These are phyloP conservation scores for Epinephelus cyanopodus DNA, from an alignment of 2,113 vertebrate genomes.

Conservation along the genomic window DNA sequence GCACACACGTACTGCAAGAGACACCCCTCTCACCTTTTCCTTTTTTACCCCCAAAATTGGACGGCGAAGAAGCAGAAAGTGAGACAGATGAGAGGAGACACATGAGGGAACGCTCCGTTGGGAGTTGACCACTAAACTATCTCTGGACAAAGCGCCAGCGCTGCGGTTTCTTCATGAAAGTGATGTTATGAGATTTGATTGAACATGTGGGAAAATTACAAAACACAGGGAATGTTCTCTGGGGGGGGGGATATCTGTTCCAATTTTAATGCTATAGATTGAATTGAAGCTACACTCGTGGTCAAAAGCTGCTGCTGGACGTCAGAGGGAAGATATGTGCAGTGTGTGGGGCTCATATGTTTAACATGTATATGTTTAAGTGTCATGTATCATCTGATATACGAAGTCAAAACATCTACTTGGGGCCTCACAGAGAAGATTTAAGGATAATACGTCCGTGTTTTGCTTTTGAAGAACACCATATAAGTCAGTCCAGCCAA, in stretches of 20 bases:
- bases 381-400: conserved; percentile 27
- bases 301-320: not conserved
- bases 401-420: conserved; percentile 45
- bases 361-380: conserved; percentile 12
- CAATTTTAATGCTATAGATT: not conserved
- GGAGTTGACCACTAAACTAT: conserved; percentile 20
- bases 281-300: conserved; percentile 7
- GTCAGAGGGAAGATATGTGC: not conserved
- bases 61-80: not conserved
- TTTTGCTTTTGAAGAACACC: conserved; percentile 37
- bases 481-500: conserved; percentile 44
- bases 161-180: not conserved
- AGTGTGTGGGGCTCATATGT: not conserved
- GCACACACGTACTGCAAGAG: not conserved
- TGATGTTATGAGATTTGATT: conserved; percentile 35
- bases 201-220: conserved; percentile 43
- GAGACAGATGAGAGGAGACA: conserved; percentile 15
- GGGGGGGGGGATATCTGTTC: not conserved
- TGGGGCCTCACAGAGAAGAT: conserved; percentile 2
- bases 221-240: conserved; percentile 14
- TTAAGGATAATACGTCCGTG: conserved; percentile 33
- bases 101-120: conserved; percentile 6
- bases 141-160: conserved; percentile 19
- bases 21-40: not conserved
- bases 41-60: not conserved